These are phyloP conservation scores for Pyrocephalus nanus DNA, from an alignment of 2,797 vertebrate genomes.

Conservation along the genomic window DNA sequence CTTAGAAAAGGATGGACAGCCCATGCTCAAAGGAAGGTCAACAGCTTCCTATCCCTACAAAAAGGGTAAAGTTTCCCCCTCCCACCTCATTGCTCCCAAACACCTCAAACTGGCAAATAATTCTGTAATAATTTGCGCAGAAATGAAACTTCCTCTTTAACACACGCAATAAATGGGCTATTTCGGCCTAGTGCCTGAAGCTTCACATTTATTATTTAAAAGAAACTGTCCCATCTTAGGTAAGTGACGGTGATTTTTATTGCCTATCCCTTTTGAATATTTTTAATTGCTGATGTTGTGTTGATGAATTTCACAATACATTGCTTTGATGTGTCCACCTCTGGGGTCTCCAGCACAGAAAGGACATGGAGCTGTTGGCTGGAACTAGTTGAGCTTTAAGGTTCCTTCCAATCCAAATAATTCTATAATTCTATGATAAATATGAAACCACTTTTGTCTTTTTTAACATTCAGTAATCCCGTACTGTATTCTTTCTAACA, in stretches of 20 bases:
- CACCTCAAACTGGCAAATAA: neutral
- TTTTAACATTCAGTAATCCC: neutral
- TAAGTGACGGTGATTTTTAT: neutral
- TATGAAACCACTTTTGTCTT: no score
- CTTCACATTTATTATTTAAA: neutral
- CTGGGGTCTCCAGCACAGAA: neutral
- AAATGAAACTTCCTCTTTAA: neutral
- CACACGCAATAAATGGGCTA: neutral
- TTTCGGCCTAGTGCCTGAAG: neutral
- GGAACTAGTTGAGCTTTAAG: accelerated
- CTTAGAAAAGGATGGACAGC: neutral
- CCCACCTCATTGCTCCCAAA: no score
- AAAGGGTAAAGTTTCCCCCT: neutral
- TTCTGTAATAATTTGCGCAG: neutral
- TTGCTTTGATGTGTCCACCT: neutral
- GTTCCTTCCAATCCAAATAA: neutral
- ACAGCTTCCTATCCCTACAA: neutral
- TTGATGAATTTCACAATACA: neutral
- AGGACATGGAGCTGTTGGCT: neutral
- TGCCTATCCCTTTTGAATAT: accelerated
- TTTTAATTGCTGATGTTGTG: neutral
- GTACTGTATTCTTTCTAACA: neutral
- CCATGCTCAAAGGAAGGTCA: neutral
- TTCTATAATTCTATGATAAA: neutral
- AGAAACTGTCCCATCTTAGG: neutral